Conservation (phyloP, 2,113 vertebrate genomes). For the Hystrix brachyura region DNA sequence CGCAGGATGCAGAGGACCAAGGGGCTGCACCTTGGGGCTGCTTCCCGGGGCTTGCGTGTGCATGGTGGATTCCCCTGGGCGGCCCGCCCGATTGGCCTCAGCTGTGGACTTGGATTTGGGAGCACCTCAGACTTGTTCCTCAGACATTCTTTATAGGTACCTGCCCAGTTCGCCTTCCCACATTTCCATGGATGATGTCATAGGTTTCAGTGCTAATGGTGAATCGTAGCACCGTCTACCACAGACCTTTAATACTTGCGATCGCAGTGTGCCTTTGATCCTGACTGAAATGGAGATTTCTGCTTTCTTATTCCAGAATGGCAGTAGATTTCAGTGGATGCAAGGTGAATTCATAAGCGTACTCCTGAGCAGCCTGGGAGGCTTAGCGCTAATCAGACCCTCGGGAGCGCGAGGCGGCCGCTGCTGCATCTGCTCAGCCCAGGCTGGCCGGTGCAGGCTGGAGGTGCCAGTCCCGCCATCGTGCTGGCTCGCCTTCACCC, state of each 20-base stretch:
- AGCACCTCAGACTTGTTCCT: neutral
- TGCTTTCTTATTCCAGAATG: constrained; percentile 72
- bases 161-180: rapidly evolving
- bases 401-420: constrained; percentile 12
- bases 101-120: rapidly evolving
- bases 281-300: constrained; percentile 55
- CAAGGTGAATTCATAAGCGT: constrained; percentile 19
- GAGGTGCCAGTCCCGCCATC: neutral
- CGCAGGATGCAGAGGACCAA: neutral
- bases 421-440: neutral
- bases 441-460: neutral
- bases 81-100: neutral
- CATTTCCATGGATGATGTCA: neutral
- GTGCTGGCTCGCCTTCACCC: neutral
- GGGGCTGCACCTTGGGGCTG: rapidly evolving
- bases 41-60: neutral
- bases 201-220: neutral
- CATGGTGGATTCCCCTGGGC: neutral
- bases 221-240: no score
- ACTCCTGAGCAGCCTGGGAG: neutral
- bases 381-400: constrained; percentile 49
- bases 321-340: constrained; percentile 52
- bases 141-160: rapidly evolving
- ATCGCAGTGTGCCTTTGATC: neutral
- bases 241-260: neutral